Evolutionary conservation across 2,113 vertebrate genomes (phyloP).

Genomic region (Gobiocypris rarus): DNA sequence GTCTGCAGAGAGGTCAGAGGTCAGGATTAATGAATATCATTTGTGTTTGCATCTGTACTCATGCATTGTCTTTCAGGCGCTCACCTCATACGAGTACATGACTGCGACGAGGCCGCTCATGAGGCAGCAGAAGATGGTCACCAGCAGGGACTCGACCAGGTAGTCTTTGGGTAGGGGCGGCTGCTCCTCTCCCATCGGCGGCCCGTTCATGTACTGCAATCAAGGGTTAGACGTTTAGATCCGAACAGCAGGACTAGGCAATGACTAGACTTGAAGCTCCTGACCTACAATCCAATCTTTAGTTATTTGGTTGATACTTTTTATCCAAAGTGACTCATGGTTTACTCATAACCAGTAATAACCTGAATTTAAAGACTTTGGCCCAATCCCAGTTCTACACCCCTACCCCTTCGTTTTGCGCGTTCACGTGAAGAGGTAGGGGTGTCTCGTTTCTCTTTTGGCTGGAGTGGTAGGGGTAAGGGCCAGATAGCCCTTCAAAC

Average conservation of each 20-base stretch:
- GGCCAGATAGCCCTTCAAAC: too few species aligned
- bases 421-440: too few species aligned
- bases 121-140: slow-evolving; percentile 83
- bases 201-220: slow-evolving; percentile 61
- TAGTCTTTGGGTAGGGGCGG: slow-evolving; percentile 77
- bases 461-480: too few species aligned
- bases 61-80: not conserved
- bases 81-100: slow-evolving; percentile 70
- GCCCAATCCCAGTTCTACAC: too few species aligned
- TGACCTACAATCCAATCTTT: not conserved
- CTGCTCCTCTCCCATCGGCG: fast-evolving
- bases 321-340: not conserved
- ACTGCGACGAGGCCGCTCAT: slow-evolving; percentile 76
- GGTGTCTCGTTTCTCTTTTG: too few species aligned
- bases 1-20: slow-evolving; percentile 68
- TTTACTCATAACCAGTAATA: not conserved
- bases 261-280: not conserved
- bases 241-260: not conserved
- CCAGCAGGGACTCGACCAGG: slow-evolving; percentile 80
- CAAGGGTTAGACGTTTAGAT: not conserved
- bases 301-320: not conserved
- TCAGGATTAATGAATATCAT: not conserved
- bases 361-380: too few species aligned
- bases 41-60: not conserved
- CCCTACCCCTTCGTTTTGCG: too few species aligned